Evolutionary conservation across 2,888 invertebrate genomes (phyloP), one percentile per base, ranked within the genome.

Genomic region (Chironomus tentans): DNA sequence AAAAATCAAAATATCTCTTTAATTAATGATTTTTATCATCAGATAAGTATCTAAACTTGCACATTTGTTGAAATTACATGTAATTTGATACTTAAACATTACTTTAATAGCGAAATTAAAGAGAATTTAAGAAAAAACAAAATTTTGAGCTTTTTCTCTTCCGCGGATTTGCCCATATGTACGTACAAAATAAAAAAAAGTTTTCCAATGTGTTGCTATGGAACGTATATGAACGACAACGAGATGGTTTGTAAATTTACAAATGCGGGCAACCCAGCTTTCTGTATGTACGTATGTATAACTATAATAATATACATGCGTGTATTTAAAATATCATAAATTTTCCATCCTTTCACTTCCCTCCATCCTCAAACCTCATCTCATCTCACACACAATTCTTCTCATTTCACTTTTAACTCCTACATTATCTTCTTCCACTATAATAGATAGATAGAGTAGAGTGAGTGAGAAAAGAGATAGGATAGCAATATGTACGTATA

Each of bases 321-420:
- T 73, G 73, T 73, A 61, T 73, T 73, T 73, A 73, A 73, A 73
- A 73, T 73, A 73, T 73, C 73, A 73, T 73, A 73, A 73, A 73
- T 73, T 73, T 73, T 62, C 73, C 50, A 38, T 68, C 68, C 38
- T 73, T 46, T 73, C 62, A 56, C 70, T 38, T 13, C 7, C 22
- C 48, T 56, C 21, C 21, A 18, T 6, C 56, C 56, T 15, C 56
- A 15, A n/a, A n/a, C n/a, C n/a, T 22, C 24, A n/a, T n/a, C 24
- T 62, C 21, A 13, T 21, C 62, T 65, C 62, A 24, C 62, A 12
- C 6, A 65, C 62, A 15, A 13, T 56, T 15, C 38, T 38, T 38
- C 38, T 38, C 38, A 56, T 56, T 56, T 56, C 56, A 56, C 18
- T 56, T 18, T 56, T 18, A 56, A 56, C 56, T 56, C n/a, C 56